Base-by-base conservation (phyloP, 2,113 vertebrate genomes). In the Brachirus orientalis region DNA sequence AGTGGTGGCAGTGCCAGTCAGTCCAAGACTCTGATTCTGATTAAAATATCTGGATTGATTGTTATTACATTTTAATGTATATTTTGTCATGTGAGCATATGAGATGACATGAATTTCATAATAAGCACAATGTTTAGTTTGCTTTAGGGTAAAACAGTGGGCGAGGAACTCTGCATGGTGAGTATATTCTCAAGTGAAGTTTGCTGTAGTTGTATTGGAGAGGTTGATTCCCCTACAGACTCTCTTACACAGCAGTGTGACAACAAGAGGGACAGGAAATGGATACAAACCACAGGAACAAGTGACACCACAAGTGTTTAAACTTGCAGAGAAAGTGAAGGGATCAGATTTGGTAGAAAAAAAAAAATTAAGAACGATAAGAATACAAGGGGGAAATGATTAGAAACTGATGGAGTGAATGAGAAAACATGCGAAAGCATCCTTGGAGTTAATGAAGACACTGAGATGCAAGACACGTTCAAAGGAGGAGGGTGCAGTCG, bases 381-480 rank as follows among this genome's bases (percentile, higher is more conserved):
- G 45, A 65, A 63, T 33, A 60, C 35, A 41, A 13, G 47, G 8
- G 8, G 17, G 36, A 22, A 43, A 10, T 62, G 46, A 69, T 63
- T 63, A 56, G 45, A 67, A 77, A 72, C 37, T 60, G 63, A 57
- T 19, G 6, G 65, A 77, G 62, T 69, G 77, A 83, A 50, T 64
- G 59, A 68, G 76, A 81, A 69, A 77, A 69, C 70, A 70, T 43
- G 61, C 63, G 18, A 36, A 53, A 70, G 62, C 70, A 76, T 79
- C 81, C 79, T 82, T 79, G 57, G 61, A 74, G 79, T 53, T 84
- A 84, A 89, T 79, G 77, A 74, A 74, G 85, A 67, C 44, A 40
- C 64, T 37, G 61, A 45, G 67, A 89, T 84, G 69, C 86, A 67
- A 52, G 65, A 56, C 82, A 88, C 82, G 72, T 77, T 48, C 11